These are phyloP conservation scores for Caprella mutica DNA, from an alignment of 2,888 invertebrate species.

Conservation along the genomic window DNA sequence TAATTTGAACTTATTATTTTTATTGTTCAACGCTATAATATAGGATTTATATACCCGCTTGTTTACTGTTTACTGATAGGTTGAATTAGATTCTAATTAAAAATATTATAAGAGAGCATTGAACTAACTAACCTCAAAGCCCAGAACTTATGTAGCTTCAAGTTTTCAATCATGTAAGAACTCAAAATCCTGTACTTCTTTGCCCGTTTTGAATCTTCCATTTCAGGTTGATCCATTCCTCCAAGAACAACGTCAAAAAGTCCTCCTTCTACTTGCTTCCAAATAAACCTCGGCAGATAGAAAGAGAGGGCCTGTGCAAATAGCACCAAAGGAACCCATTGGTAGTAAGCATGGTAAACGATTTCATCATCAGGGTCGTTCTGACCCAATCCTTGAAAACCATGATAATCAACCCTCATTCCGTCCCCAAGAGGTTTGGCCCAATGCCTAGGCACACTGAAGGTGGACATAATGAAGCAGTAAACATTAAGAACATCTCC, in stretches of 20 bases:
- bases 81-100: not conserved
- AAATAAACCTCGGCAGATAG: conserved; percentile 51
- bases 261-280: conserved; percentile 85
- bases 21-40: too few relatives aligned
- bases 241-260: conserved; percentile 78
- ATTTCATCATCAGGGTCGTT: conserved; percentile 52
- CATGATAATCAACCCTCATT: too few relatives aligned
- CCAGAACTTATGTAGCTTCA: conserved; percentile 29
- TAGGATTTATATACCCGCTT: not conserved
- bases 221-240: conserved; percentile 58
- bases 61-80: not conserved
- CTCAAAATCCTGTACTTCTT: conserved; percentile 44
- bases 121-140: conserved; percentile 23
- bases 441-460: conserved; percentile 30
- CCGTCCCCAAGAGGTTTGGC: conserved; percentile 20
- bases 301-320: conserved; percentile 44
- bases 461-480: conserved; percentile 33
- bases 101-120: conserved; percentile 14
- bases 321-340: conserved; percentile 85
- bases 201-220: conserved; percentile 46
- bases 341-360: conserved; percentile 75
- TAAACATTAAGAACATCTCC: conserved; percentile 24
- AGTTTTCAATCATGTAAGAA: conserved; percentile 26
- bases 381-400: conserved; percentile 50
- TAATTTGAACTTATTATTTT: too few relatives aligned